phyloP scores from a whole-genome alignment of 2,113 vertebrate species.

The Crypturellus undulatus region DNA sequence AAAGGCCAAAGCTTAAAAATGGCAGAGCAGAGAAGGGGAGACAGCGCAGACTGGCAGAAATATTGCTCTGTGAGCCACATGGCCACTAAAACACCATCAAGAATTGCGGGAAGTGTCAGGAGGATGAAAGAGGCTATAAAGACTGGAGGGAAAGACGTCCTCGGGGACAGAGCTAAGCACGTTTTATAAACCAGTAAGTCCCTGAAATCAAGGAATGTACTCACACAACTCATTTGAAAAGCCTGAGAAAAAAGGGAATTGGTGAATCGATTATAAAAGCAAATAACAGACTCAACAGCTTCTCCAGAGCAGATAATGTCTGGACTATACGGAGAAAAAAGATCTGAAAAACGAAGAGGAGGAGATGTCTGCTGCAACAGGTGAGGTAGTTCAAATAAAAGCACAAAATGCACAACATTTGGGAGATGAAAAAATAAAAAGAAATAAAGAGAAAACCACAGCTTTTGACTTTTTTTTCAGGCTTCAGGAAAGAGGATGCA shows the following conservation, averaged over 20 bases:
- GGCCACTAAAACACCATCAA: accelerated
- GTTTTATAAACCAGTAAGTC: background rate
- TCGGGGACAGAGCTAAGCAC: no score
- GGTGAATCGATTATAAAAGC: background rate
- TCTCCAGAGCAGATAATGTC: background rate
- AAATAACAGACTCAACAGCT: background rate
- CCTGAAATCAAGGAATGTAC: background rate
- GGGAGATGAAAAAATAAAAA: background rate
- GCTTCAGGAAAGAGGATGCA: background rate
- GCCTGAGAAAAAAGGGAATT: background rate
- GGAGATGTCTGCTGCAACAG: background rate
- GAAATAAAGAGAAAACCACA: background rate
- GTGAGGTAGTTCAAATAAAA: background rate
- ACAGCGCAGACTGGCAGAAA: background rate
- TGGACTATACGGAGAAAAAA: accelerated
- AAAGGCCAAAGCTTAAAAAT: background rate
- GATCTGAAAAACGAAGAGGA: accelerated
- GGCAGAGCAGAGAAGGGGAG: background rate
- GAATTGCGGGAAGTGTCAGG: accelerated
- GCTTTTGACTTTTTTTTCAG: background rate
- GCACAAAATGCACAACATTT: background rate
- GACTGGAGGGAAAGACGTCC: background rate
- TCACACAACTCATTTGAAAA: background rate
- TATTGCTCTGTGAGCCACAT: accelerated
- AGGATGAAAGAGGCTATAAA: background rate